Evolutionary conservation across 2,797 vertebrate species (phyloP), one percentile per base, ranked within the genome.

Genomic region (Tympanoctomys barrerae): DNA sequence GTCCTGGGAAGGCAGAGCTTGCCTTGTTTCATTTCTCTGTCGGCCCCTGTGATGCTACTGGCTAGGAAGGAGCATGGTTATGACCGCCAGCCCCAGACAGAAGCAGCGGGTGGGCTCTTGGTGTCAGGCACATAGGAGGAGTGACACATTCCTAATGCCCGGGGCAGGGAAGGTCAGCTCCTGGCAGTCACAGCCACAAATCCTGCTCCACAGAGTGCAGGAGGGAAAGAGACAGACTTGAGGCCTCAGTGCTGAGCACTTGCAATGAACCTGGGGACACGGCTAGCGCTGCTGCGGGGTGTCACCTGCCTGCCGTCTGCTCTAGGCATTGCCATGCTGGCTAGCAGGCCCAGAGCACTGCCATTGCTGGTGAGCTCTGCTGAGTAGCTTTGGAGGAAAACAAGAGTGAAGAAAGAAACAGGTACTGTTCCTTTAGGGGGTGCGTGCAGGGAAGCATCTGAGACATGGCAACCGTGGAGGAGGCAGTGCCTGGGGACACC

Each of bases 41-140:
- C 3, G 0, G 4, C 5, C 16, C 12, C 31, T 46, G 31, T 21
- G 59, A 87, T 0, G 1, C 1, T 10, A 39, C 3, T 5, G 54
- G 39, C 82, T 31, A 21, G 46, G 5, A 0, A 88, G 33, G 31
- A 1, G 1, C 3, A 1, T 7, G 12, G 22, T 49, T 4, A 1
- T 0, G 2, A 1, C 1, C 12, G 0, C 36, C 0, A 0, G 0
- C 10, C 3, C 2, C 0, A 8, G 70, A 81, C 21, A 46, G 26
- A 46, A 36, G 24, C 19, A 2, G 61, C 1, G 61, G 61, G 26
- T 10, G 1, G 26, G 61, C 61, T 62, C 24, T 28, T 62, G 61
- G 61, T 28, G 24, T 26, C 26, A 26, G 61, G 61, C 61, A 11
- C 24, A 11, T 10, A 36, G 71, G 46, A 28, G 71, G 24, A 31